These are phyloP conservation scores for Pogonomyrmex californicus DNA, from an alignment of 1,140 invertebrate species.

Conservation along the genomic window DNA sequence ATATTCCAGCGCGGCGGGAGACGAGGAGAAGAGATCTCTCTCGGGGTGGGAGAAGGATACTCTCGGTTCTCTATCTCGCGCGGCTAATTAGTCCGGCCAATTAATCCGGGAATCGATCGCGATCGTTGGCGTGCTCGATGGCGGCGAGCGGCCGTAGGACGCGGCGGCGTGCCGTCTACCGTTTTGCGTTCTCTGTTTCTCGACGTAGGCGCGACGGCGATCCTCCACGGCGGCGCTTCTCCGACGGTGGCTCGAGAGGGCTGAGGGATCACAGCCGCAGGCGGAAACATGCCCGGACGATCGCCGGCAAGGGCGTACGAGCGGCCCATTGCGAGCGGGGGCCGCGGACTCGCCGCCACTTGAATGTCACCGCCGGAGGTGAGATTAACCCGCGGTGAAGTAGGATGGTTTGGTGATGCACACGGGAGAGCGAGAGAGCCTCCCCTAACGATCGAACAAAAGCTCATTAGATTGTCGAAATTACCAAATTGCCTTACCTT, in stretches of 20 bases:
- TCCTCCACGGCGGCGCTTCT: neutral
- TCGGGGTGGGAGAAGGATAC: no score
- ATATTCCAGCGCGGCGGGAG: neutral
- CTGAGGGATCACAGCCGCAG: slow-evolving; percentile 2
- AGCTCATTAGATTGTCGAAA: neutral
- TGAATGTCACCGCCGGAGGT: slow-evolving; percentile 64
- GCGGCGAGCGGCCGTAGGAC: neutral
- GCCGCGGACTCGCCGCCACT: slow-evolving; percentile 68
- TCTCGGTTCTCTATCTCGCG: neutral
- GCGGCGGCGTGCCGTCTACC: neutral
- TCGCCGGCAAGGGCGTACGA: slow-evolving; percentile 60
- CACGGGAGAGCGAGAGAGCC: neutral
- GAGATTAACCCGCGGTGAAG: neutral
- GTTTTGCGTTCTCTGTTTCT: slow-evolving; percentile 12
- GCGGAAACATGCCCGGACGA: slow-evolving; percentile 64
- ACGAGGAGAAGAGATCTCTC: no score
- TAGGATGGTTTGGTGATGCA: neutral
- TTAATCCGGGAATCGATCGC: neutral
- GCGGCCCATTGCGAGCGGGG: slow-evolving; percentile 66
- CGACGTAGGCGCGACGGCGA: neutral
- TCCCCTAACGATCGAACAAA: neutral
- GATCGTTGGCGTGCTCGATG: neutral
- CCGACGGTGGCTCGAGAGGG: slow-evolving; percentile 47
- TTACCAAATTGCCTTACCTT: slow-evolving; percentile 13
- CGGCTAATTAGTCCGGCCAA: slow-evolving; percentile 3